Base-by-base conservation (phyloP, 2,797 vertebrate species). In the Eospalax fontanierii region DNA sequence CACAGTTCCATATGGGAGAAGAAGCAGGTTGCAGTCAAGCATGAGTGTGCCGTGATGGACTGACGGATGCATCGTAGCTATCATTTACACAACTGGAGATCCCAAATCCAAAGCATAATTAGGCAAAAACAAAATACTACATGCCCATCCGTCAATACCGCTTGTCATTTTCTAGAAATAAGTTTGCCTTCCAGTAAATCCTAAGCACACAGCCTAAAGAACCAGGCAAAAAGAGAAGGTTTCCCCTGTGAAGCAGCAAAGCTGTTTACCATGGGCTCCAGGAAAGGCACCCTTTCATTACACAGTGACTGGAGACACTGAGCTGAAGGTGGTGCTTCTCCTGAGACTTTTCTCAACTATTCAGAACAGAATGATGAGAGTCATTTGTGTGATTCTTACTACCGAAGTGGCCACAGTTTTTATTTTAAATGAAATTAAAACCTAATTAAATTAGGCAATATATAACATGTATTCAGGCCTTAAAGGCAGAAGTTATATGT, bases 111-210 rank as follows among this genome's bases (percentile, higher is more conserved):
- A 93, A 89, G 81, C 46, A 97, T 92, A 98, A 97, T 74, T 96
- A 96, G 97, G 96, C 43, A 95, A 96, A 97, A 97, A 87, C 46
- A 68, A 98, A 98, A 98, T 91, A 95, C 50, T 94, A 92, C 96
- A 94, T 95, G 33, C 73, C 96, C 95, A 98, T 97, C 97, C 96
- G 87, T 40, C 87, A 96, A 92, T 92, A 73, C 76, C 94, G 93
- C 92, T 94, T 87, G 61, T 97, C 95, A 95, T 87, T 93, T 96
- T 68, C 87, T 94, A 97, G 96, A 85, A 97, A 97, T 97, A 94
- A 97, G 92, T 97, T 97, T 95, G 96, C 94, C 92, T 95, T 40
- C 78, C 87, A 96, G 89, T 92, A 96, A 97, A 98, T 90, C 19
- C 94, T 97, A 95, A 79, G 61, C 96, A 97, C 96, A 19, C 78